Evolutionary conservation across 1,140 invertebrate species (phyloP).

Genomic region (Dreissena polymorpha): DNA sequence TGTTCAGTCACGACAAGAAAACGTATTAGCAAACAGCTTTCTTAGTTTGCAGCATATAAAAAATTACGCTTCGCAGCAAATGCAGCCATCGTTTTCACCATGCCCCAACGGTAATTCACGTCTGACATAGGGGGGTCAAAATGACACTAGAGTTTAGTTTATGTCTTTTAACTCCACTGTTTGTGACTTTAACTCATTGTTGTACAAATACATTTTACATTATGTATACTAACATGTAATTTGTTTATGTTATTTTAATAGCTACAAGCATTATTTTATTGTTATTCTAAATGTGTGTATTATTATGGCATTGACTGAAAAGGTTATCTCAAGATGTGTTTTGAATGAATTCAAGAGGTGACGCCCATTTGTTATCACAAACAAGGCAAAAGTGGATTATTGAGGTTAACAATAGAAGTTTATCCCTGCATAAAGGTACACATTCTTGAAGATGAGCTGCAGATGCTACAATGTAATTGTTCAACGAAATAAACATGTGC

Average conservation of each 20-base stretch:
- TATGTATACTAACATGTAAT: constrained; percentile 5
- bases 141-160: not conserved
- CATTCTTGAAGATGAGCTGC: too few species aligned
- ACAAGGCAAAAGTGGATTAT: too few species aligned
- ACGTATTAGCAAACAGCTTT: constrained; percentile 93
- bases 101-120: constrained; percentile 63
- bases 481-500: too few species aligned
- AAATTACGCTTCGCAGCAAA: constrained; percentile 88
- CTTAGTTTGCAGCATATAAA: constrained; percentile 97
- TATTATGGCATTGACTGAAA: too few species aligned
- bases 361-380: too few species aligned
- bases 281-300: not conserved
- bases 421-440: too few species aligned
- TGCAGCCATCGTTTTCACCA: constrained; percentile 73
- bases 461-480: too few species aligned
- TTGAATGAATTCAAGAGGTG: too few species aligned
- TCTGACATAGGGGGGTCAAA: constrained; percentile 56
- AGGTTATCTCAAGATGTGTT: too few species aligned
- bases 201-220: not conserved
- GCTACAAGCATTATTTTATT: not conserved
- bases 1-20: constrained; percentile 82
- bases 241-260: not conserved
- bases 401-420: too few species aligned
- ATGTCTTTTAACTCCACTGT: not conserved
- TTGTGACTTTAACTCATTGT: not conserved